A percentile compares a stretch with the other conserved stretches of the same genome.
These are phyloP conservation scores for Octopus bimaculoides DNA, from an alignment of 1,140 invertebrate genomes.

Conservation along the genomic window DNA sequence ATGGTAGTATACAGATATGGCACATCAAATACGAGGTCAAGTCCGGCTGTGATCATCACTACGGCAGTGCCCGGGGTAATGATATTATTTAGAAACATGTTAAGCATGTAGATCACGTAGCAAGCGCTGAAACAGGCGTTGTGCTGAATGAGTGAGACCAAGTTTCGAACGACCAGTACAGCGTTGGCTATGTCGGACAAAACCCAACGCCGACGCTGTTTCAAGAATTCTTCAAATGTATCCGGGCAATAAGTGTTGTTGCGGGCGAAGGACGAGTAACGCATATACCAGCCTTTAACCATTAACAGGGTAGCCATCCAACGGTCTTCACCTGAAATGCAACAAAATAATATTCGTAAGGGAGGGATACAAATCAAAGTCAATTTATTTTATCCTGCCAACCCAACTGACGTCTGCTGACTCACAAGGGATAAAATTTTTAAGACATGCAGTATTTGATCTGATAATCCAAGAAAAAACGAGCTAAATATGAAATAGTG, in stretches of 20 bases:
- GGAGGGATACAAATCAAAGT: no score
- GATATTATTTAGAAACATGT: conserved; percentile 44
- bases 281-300: conserved; percentile 35
- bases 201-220: conserved; percentile 59
- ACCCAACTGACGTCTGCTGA: no score
- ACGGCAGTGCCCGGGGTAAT: conserved; percentile 33
- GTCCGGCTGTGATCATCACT: conserved; percentile 34
- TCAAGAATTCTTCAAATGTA: conserved; percentile 37
- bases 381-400: no score
- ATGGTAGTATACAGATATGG: conserved; percentile 30
- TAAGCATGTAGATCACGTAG: conserved; percentile 56
- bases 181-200: conserved; percentile 68
- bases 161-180: conserved; percentile 62
- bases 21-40: conserved; percentile 32
- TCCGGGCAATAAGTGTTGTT: conserved; percentile 38
- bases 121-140: conserved; percentile 64
- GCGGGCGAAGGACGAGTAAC: conserved; percentile 33
- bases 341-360: background rate
- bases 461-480: no score
- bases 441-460: no score
- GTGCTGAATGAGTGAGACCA: conserved; percentile 58
- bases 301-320: conserved; percentile 41
- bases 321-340: conserved; percentile 30
- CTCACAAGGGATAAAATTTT: no score
- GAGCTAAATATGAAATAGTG: no score